Base-by-base conservation (phyloP, 2,797 vertebrate genomes). In the Manis pentadactyla region DNA sequence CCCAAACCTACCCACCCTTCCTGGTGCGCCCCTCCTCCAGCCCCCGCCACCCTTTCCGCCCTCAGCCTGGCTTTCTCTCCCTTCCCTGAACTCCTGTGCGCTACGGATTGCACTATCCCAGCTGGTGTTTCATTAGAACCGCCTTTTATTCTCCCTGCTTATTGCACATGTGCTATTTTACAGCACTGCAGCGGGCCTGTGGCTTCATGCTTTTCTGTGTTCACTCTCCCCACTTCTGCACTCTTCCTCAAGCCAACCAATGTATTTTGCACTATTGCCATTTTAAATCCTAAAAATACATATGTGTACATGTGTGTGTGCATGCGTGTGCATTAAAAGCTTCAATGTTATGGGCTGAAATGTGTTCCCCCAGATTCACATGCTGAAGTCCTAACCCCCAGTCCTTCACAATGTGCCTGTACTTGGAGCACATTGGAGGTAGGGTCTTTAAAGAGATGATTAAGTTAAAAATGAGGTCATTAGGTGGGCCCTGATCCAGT, bases 161-260 rank as follows among this genome's bases (percentile, higher is more conserved):
- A 8, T 1, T n/a, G 37, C 37, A 12, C 1, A 4, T 10, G 39
- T 3, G 15, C 75, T 37, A 0, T 42, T 90, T 23, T 49, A 14
- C 12, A 49, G 79, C 31, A 2, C 19, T 19, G 37, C 37, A 0
- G 2, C 17, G 2, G 7, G 1, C 4, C 37, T 0, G 0, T 1
- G 27, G 14, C 34, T 78, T 46, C 25, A 1, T 1, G 15, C 25
- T 19, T 31, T 23, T 0, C 39, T 49, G 0, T 34, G 11, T 49
- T 55, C 34, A 51, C 37, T 27, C 37, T 55, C 7, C 25, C 53
- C 4, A 1, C 39, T n/a, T 87, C 57, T 31, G 49, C 27, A 2
- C 61, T 27, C 7, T 39, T 63, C 63, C 73, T 55, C 39, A 7
- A 79, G 85, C 34, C 42, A 42, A n/a, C 15, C 27, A 12, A 39